Evolutionary conservation across 2,113 vertebrate genomes (phyloP).

Genomic region (Pseudorhombus dupliciocellatus): DNA sequence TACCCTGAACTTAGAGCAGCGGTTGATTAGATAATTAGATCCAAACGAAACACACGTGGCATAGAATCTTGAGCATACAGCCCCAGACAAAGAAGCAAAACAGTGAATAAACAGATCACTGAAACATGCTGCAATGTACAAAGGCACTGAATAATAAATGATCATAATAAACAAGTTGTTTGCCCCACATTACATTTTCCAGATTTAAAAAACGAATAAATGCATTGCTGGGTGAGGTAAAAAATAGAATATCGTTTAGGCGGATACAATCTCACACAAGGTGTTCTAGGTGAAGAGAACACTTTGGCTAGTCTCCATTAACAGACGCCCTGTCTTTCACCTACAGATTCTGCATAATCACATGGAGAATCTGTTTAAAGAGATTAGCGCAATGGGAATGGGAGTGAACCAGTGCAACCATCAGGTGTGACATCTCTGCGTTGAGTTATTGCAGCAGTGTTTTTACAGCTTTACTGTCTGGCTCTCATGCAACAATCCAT

Average conservation of each 20-base stretch:
- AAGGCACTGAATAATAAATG: neutral
- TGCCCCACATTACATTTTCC: too few relatives aligned
- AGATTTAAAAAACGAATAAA: neutral
- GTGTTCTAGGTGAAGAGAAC: too few relatives aligned
- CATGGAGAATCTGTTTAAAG: too few relatives aligned
- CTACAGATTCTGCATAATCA: too few relatives aligned
- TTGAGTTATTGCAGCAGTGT: conserved; percentile 22
- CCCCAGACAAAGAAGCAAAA: too few relatives aligned
- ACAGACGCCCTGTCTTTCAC: too few relatives aligned
- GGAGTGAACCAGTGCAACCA: conserved; percentile 3
- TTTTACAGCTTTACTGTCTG: conserved; percentile 8
- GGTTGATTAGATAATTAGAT: neutral
- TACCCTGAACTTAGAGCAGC: neutral
- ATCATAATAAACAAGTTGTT: neutral
- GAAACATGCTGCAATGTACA: neutral
- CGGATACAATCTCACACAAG: too few relatives aligned
- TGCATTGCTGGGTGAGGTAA: neutral
- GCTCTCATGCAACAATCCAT: neutral
- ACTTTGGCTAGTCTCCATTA: too few relatives aligned
- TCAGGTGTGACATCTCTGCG: conserved; percentile 21
- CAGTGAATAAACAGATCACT: too few relatives aligned
- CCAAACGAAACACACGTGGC: neutral
- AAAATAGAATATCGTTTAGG: too few relatives aligned
- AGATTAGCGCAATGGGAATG: neutral
- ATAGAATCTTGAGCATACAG: neutral